A percentile compares a stretch with the other conserved stretches of the same genome.
These are phyloP conservation scores for Pelecanoides urinatrix DNA, from an alignment of 2,113 vertebrate species.

Conservation along the genomic window DNA sequence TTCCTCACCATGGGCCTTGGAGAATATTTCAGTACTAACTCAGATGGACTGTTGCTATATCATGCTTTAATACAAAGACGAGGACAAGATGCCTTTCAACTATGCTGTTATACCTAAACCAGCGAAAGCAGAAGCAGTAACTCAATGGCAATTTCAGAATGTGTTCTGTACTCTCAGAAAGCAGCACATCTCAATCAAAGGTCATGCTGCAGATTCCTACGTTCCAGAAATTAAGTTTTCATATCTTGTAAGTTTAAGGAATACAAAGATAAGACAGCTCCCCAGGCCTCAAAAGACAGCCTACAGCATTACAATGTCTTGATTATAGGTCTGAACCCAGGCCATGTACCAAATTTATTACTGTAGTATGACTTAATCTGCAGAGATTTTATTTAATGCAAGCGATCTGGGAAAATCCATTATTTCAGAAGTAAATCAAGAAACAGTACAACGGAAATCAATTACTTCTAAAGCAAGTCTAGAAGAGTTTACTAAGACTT, in stretches of 20 bases:
- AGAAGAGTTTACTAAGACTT: slow-evolving; percentile 76
- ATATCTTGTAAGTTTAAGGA: not conserved
- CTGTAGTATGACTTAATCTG: slow-evolving; percentile 20
- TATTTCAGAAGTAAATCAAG: slow-evolving; percentile 70
- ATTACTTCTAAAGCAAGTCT: slow-evolving; percentile 75
- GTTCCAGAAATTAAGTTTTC: not conserved
- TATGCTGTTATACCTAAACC: not conserved
- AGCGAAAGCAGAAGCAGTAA: slow-evolving; percentile 10
- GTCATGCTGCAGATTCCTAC: slow-evolving; percentile 29
- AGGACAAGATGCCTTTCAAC: not conserved
- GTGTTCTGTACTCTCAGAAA: not conserved
- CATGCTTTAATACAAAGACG: not conserved
- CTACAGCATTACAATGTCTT: slow-evolving; percentile 21
- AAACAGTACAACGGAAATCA: slow-evolving; percentile 73
- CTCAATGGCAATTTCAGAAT: not conserved
- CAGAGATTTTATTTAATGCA: slow-evolving; percentile 51
- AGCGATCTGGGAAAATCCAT: slow-evolving; percentile 39
- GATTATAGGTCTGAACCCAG: slow-evolving; percentile 22
- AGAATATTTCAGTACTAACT: not conserved
- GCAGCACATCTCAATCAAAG: slow-evolving; percentile 36
- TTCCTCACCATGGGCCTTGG: not conserved
- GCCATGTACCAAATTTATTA: not conserved
- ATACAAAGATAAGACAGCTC: slow-evolving; percentile 38
- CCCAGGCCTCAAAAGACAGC: slow-evolving; percentile 53
- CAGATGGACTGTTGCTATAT: not conserved